phyloP scores from a whole-genome alignment of 2,888 invertebrate genomes.

The Pristionchus exspectatus region DNA sequence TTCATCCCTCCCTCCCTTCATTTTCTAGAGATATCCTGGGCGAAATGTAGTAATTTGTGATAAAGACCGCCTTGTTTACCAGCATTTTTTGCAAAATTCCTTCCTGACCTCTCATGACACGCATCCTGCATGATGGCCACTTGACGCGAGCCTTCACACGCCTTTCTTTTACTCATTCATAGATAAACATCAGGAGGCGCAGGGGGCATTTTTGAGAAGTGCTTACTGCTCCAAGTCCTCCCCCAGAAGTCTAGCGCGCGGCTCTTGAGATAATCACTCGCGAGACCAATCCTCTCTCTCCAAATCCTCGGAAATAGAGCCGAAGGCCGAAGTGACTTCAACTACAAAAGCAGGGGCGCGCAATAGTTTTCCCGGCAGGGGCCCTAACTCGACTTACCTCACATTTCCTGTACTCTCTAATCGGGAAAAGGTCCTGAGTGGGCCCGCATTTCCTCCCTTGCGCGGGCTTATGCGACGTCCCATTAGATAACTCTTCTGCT shows the following conservation, averaged over 20 bases:
- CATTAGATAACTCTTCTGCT: slow-evolving; percentile 30
- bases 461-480: not conserved
- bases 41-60: no score
- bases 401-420: slow-evolving; percentile 43
- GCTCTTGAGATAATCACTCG: slow-evolving; percentile 46
- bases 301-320: not conserved
- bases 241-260: not conserved
- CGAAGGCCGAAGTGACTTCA: not conserved
- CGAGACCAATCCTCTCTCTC: slow-evolving; percentile 18
- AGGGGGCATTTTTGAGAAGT: not conserved
- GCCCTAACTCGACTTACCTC: not conserved
- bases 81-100: not conserved
- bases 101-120: not conserved
- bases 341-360: not conserved
- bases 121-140: not conserved
- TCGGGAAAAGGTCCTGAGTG: not conserved
- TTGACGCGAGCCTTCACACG: not conserved
- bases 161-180: not conserved
- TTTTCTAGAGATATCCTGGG: not conserved
- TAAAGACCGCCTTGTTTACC: not conserved
- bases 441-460: not conserved
- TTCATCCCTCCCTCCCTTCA: not conserved
- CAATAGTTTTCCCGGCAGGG: not conserved
- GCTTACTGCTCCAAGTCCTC: not conserved
- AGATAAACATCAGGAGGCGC: not conserved